Evolutionary conservation across 1,140 invertebrate species (phyloP).

Genomic region (Harpegnathos saltator): DNA sequence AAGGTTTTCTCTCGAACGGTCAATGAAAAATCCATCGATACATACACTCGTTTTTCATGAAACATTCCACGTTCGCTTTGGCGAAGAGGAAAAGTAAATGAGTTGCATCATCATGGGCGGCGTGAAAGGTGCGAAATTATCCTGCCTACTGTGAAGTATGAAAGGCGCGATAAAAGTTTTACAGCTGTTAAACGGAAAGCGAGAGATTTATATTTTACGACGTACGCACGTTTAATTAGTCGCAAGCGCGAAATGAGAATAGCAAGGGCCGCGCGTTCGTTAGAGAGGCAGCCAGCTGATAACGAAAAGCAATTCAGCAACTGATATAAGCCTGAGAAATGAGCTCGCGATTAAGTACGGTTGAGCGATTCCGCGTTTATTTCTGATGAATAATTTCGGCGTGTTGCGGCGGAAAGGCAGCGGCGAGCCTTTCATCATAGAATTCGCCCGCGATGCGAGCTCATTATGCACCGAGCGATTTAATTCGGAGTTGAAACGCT

Average conservation of each 20-base stretch:
- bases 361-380: slow-evolving; percentile 41
- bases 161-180: neutral
- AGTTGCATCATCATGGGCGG: neutral
- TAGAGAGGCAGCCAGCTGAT: neutral
- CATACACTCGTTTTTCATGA: no score
- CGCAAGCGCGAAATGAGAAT: neutral
- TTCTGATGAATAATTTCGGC: slow-evolving; percentile 60
- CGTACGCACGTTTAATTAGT: neutral
- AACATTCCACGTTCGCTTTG: neutral
- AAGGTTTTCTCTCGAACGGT: no score
- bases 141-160: neutral
- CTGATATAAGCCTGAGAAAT: slow-evolving; percentile 46
- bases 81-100: neutral
- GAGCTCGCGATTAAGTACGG: slow-evolving; percentile 37
- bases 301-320: slow-evolving; percentile 32
- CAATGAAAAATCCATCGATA: no score
- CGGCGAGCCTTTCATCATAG: slow-evolving; percentile 52
- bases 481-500: slow-evolving; percentile 60
- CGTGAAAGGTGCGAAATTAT: neutral
- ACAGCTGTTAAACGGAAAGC: neutral
- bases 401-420: slow-evolving; percentile 54
- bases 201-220: neutral
- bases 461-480: slow-evolving; percentile 56
- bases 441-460: slow-evolving; percentile 53
- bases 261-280: neutral